A percentile compares a stretch with the other conserved stretches of the same genome.
These are phyloP conservation scores for Trachelus tabidus DNA, from an alignment of 2,888 invertebrate genomes.

Conservation along the genomic window DNA sequence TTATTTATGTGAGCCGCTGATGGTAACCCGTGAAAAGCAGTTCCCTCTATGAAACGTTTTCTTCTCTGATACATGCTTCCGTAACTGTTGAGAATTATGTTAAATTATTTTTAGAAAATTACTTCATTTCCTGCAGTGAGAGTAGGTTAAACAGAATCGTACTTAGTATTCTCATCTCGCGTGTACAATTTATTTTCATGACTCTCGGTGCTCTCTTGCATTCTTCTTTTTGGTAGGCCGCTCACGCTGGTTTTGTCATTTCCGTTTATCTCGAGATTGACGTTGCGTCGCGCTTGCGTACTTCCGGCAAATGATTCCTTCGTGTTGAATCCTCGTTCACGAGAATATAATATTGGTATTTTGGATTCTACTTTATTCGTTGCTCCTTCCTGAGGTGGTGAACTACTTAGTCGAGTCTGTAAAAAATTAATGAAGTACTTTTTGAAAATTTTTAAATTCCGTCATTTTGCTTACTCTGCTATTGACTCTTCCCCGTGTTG, in stretches of 20 bases:
- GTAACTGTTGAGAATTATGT: neutral
- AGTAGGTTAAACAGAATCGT: neutral
- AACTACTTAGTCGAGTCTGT: conserved; percentile 15
- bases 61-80: conserved; percentile 26
- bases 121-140: neutral
- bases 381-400: conserved; percentile 27
- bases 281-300: neutral
- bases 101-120: conserved; percentile 17
- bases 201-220: neutral
- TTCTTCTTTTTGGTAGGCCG: neutral
- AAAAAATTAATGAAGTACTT: neutral
- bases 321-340: conserved; percentile 25
- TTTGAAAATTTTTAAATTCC: too few relatives aligned
- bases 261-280: neutral
- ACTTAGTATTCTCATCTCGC: neutral
- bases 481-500: too few relatives aligned
- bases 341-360: conserved; percentile 35
- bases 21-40: neutral
- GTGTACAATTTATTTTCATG: neutral
- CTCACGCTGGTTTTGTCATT: neutral
- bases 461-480: too few relatives aligned
- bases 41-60: conserved; percentile 29
- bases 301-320: conserved; percentile 3
- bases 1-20: conserved; percentile 3
- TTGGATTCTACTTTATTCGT: conserved; percentile 34